These are phyloP conservation scores for Pomatorhinus ruficollis DNA, from an alignment of 2,113 vertebrate genomes.

Conservation along the genomic window DNA sequence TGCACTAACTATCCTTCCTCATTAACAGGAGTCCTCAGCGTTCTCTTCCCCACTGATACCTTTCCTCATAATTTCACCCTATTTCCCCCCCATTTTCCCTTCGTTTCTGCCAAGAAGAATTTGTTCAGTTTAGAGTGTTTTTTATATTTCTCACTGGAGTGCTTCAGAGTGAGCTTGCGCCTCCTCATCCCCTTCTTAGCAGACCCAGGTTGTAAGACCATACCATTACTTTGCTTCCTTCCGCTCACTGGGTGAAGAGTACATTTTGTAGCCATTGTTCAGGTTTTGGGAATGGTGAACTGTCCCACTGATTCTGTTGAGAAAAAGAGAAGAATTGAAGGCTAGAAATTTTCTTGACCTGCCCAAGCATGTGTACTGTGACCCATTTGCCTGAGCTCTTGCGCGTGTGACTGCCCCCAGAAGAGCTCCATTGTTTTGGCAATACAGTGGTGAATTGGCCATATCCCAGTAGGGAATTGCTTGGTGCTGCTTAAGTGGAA, in stretches of 20 bases:
- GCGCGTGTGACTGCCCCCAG: fast-evolving
- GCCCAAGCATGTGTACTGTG: not conserved
- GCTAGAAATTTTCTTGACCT: not conserved
- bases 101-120: not conserved
- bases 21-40: not conserved
- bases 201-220: not conserved
- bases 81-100: not conserved
- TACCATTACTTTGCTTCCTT: not conserved
- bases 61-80: not conserved
- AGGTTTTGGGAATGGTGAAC: not conserved
- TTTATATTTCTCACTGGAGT: not conserved
- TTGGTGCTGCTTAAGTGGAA: not conserved
- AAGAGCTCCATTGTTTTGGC: not conserved
- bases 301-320: not conserved
- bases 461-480: not conserved
- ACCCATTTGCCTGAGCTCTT: not conserved
- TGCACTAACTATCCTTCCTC: fast-evolving
- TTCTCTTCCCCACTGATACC: not conserved
- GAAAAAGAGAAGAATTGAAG: not conserved
- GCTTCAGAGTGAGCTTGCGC: not conserved
- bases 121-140: not conserved
- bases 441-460: not conserved
- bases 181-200: not conserved
- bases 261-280: not conserved
- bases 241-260: not conserved